Conservation (phyloP, 2,797 vertebrate species). For the Micromesistius poutassou region DNA sequence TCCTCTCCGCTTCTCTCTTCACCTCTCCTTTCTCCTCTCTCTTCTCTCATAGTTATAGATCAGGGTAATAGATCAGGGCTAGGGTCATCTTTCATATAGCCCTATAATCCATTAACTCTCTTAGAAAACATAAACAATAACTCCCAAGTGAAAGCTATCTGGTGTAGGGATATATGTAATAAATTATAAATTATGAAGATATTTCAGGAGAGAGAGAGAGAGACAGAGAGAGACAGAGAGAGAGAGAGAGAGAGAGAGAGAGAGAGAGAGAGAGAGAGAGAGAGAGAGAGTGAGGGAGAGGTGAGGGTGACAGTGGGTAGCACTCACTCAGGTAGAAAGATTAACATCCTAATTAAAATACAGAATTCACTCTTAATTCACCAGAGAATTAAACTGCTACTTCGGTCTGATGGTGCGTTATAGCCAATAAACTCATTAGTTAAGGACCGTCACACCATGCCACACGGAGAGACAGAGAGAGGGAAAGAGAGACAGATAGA, state of each 20-base stretch:
- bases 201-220: neutral
- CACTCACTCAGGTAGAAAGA: constrained; percentile 41
- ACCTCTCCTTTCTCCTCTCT: no score
- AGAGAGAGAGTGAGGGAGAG: neutral
- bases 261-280: neutral
- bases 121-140: neutral
- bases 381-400: constrained; percentile 68
- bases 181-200: neutral
- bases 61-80: neutral
- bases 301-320: constrained; percentile 14
- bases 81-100: no score
- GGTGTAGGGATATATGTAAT: neutral
- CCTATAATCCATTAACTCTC: no score
- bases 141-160: neutral
- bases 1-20: neutral
- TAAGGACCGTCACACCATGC: constrained; percentile 43
- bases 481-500: constrained; percentile 4
- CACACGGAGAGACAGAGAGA: constrained; percentile 39
- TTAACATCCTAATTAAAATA: constrained; percentile 74
- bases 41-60: no score
- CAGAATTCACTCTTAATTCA: constrained; percentile 70
- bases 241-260: neutral
- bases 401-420: constrained; percentile 69
- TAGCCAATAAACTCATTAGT: constrained; percentile 25
- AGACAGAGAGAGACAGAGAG: neutral